Evolutionary conservation across 2,888 invertebrate genomes (phyloP), one percentile per base, ranked within the genome.

Genomic region (Bhutanitis thaidina): DNA sequence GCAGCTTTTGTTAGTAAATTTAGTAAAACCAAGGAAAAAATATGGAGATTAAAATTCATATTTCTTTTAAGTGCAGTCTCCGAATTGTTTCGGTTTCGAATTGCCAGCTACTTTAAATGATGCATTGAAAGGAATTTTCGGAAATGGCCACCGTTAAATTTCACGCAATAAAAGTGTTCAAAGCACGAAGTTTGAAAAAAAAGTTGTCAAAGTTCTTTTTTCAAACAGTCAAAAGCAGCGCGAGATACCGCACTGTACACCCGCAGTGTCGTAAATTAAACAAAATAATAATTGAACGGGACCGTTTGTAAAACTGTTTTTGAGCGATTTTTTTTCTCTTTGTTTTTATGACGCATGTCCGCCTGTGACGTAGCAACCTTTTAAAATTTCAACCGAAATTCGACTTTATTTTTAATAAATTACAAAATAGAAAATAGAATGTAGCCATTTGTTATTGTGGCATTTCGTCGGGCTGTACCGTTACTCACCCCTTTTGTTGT

Each of bases 221-320:
- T 59, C 57, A 37, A 37, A 1, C 8, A 25, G 67, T 62, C 64
- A 61, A 69, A 80, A 80, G 34, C 81, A 80, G 80, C 70, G 58
- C 69, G 53, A 74, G 68, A 59, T 67, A 65, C 74, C 73, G 74
- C 74, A 80, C 79, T 77, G 81, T 76, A 75, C 64, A 62, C 81
- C 81, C 80, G 72, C 67, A 78, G 66, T 55, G 71, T 73, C 74
- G 66, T 87, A 87, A 86, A 87, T 81, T 72, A 76, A 57, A 74
- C 72, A 74, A 71, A 78, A 76, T 65, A 71, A 74, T 69, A 50
- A 44, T 73, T 72, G 64, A 84, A 87, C 88, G 86, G 88, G 74
- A 88, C 57, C 68, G 62, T 85, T 86, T 84, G 88, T 87, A 69
- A 74, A 82, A 80, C 79, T 74, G 80, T 79, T 67, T 66, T 62